Conservation (phyloP, 2,888 invertebrate genomes). For the Lepas anatifera region DNA sequence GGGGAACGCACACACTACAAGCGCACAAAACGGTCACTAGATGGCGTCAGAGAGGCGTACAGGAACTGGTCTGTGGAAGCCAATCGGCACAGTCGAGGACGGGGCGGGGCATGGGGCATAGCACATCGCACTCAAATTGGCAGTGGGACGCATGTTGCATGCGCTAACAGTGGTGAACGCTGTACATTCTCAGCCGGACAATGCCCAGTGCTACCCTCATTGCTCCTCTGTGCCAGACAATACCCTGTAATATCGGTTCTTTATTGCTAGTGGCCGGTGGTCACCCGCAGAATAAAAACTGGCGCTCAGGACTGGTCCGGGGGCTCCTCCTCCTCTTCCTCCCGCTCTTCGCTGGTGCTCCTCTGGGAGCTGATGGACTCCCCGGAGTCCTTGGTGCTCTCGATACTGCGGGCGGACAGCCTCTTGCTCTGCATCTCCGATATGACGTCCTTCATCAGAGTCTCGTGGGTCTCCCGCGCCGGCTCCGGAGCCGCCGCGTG, state of each 20-base stretch:
- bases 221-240: no score
- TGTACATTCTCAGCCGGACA: no score
- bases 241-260: neutral
- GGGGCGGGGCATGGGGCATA: no score
- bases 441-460: neutral
- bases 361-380: neutral
- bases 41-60: neutral
- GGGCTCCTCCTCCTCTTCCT: neutral
- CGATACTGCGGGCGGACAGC: neutral
- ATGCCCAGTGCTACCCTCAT: no score
- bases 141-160: neutral
- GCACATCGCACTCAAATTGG: neutral
- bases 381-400: neutral
- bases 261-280: neutral
- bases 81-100: neutral
- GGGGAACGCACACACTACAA: neutral
- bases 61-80: neutral
- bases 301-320: neutral
- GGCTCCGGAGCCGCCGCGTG: neutral
- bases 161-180: neutral
- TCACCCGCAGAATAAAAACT: neutral
- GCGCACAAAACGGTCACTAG: neutral
- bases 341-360: neutral
- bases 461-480: neutral
- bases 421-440: neutral